phyloP scores from a whole-genome alignment of 2,113 vertebrate genomes.

The Xiphophorus hellerii region DNA sequence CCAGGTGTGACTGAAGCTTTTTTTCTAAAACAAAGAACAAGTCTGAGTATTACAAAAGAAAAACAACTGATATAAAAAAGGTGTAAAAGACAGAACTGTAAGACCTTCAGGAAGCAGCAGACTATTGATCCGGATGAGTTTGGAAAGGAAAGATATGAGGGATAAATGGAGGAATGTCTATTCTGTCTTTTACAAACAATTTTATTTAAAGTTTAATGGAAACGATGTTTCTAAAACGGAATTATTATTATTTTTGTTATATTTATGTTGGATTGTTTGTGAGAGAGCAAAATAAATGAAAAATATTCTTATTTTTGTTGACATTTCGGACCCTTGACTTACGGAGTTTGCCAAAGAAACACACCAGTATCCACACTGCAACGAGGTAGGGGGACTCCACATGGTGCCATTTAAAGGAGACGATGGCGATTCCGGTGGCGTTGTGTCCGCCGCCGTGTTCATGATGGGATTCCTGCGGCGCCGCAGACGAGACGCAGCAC shows the following conservation, averaged over 20 bases:
- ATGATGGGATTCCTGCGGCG: background rate
- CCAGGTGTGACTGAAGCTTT: background rate
- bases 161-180: background rate
- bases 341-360: conserved; percentile 90
- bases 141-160: background rate
- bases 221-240: too few relatives aligned
- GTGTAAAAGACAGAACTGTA: background rate
- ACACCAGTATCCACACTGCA: conserved; percentile 88
- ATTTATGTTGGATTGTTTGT: too few relatives aligned
- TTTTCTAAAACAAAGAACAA: background rate
- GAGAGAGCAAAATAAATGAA: too few relatives aligned
- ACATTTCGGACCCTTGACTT: conserved; percentile 44
- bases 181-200: background rate
- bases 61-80: background rate
- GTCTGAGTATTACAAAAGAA: too few relatives aligned
- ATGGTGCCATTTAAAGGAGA: conserved; percentile 88
- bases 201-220: background rate
- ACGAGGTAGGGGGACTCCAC: conserved; percentile 86
- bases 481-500: conserved; percentile 4
- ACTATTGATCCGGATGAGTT: background rate
- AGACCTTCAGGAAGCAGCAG: background rate
- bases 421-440: conserved; percentile 76
- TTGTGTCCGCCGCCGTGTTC: background rate
- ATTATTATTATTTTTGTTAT: too few relatives aligned
- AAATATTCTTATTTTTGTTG: too few relatives aligned